A percentile compares a stretch with the other conserved stretches of the same genome.
These are phyloP conservation scores for Diorhabda carinulata DNA, from an alignment of 1,140 invertebrate species.

Conservation along the genomic window DNA sequence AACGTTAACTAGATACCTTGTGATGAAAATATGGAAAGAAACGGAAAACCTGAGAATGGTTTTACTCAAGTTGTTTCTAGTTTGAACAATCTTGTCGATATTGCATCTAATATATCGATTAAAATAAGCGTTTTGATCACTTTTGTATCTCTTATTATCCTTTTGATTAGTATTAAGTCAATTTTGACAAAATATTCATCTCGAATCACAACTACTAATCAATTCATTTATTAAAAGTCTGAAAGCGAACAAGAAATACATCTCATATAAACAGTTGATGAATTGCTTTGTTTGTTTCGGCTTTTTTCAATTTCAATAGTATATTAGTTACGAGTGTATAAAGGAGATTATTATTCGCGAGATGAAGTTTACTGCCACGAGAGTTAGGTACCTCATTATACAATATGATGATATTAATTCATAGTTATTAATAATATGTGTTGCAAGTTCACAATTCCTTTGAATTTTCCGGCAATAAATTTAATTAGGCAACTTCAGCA, in stretches of 20 bases:
- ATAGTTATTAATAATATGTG: no score
- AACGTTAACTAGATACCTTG: slow-evolving; percentile 12
- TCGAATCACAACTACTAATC: not conserved
- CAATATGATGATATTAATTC: no score
- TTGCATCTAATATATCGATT: not conserved
- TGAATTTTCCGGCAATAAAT: no score
- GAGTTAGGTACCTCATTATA: no score
- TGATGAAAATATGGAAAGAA: not conserved
- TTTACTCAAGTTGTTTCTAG: not conserved
- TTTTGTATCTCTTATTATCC: not conserved
- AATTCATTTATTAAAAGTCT: slow-evolving; percentile 9
- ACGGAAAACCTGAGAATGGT: not conserved
- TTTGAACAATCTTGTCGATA: not conserved
- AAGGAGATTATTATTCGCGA: no score
- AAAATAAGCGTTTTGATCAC: slow-evolving; percentile 1
- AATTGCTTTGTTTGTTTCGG: no score
- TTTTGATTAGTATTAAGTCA: slow-evolving; percentile 6
- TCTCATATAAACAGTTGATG: not conserved
- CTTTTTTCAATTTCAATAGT: no score
- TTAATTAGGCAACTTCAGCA: no score
- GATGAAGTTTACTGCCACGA: no score
- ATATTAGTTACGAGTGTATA: no score
- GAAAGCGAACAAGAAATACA: slow-evolving; percentile 14
- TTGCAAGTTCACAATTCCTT: no score
- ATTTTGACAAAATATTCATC: slow-evolving; percentile 9